A percentile compares a stretch with the other conserved stretches of the same genome.
Evolutionary conservation across 2,113 vertebrate species (phyloP).

Genomic region (Morone saxatilis): DNA sequence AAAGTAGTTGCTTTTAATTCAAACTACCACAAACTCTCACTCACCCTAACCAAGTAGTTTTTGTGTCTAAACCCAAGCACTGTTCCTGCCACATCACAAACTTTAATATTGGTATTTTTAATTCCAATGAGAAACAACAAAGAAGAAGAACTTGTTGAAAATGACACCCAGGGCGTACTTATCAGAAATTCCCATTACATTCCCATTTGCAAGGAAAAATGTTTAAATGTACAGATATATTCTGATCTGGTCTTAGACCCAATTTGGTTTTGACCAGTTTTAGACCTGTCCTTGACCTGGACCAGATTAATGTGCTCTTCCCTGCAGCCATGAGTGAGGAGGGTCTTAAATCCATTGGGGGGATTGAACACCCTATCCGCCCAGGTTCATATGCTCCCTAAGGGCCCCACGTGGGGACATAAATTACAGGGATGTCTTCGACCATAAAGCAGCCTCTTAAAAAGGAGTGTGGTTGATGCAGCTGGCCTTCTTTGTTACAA

Average conservation of each 20-base stretch:
- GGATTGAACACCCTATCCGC: conserved; percentile 56
- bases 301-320: conserved; percentile 40
- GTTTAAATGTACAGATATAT: background rate
- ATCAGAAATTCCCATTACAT: background rate
- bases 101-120: background rate
- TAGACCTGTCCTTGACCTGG: conserved; percentile 54
- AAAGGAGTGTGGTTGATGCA: conserved; percentile 68
- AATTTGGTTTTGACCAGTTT: conserved; percentile 28
- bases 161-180: background rate
- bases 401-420: conserved; percentile 69
- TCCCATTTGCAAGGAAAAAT: background rate
- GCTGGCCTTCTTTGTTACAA: conserved; percentile 68
- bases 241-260: background rate
- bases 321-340: conserved; percentile 42
- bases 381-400: conserved; percentile 71
- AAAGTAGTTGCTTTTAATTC: background rate
- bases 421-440: conserved; percentile 79
- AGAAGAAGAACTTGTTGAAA: background rate
- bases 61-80: background rate
- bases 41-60: background rate
- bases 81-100: background rate
- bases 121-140: background rate
- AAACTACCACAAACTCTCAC: background rate
- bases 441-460: conserved; percentile 75
- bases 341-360: conserved; percentile 54